Conservation (phyloP, 2,113 vertebrate species). For the Gallinago undulata region DNA sequence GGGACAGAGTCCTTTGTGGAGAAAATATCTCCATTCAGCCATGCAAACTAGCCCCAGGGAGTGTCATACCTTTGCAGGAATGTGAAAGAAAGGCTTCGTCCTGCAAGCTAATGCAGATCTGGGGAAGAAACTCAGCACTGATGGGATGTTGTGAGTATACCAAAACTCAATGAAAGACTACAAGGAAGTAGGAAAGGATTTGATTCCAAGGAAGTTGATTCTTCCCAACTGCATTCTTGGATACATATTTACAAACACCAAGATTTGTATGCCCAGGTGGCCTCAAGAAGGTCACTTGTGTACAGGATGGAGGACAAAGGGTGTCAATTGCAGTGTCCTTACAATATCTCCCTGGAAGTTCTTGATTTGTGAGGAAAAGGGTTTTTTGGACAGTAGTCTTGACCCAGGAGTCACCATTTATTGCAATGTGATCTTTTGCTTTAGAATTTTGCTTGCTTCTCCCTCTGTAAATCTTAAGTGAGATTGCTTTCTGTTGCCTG, state of each 20-base stretch:
- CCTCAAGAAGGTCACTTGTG: not conserved
- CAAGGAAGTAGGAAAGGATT: not conserved
- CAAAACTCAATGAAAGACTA: not conserved
- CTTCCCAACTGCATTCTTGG: not conserved
- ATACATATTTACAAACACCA: not conserved
- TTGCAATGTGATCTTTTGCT: not conserved
- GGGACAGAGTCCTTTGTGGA: not conserved
- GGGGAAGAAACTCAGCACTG: not conserved
- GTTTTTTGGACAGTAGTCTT: not conserved
- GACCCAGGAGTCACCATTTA: not conserved
- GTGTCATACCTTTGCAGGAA: not conserved
- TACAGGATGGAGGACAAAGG: not conserved
- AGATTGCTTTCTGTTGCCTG: not conserved
- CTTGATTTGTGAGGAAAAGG: not conserved
- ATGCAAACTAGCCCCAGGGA: not conserved
- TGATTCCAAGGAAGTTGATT: not conserved
- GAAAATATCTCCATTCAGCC: not conserved
- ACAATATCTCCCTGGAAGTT: not conserved
- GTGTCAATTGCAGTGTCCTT: not conserved
- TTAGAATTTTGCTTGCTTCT: not conserved
- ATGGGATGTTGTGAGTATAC: not conserved
- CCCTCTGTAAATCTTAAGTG: not conserved
- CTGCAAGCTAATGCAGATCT: not conserved
- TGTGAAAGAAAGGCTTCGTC: not conserved
- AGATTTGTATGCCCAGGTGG: fast-evolving